Evolutionary conservation across 2,888 invertebrate genomes (phyloP), one percentile per base, ranked within the genome.

Genomic region (Leucoptera coffeella): DNA sequence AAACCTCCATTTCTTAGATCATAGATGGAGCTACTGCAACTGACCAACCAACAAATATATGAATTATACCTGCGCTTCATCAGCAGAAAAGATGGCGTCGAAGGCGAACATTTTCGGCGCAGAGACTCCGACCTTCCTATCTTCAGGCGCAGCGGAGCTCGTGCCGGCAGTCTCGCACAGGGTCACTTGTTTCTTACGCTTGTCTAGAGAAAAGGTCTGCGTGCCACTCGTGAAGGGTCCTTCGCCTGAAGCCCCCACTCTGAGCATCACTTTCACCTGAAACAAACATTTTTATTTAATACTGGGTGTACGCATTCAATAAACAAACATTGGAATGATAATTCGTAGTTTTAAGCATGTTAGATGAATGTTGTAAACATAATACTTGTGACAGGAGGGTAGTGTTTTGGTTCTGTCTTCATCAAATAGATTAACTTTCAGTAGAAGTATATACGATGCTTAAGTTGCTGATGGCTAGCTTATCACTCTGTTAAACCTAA

Each of bases 41-140:
- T n/a, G n/a, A n/a, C n/a, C n/a, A 17, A 17, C 9, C 6, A 17
- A 17, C 17, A 17, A 17, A 6, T 17, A 7, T 9, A 7, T 9
- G 6, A 17, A 12, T 4, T 4, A 35, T 50, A 87, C 94, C 85
- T 94, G 89, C 26, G 91, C 82, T 52, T 94, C 93, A 43, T 94
- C 93, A 37, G 86, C 85, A 1, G 90, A 86, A 59, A 93, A 94
- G 34, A 96, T 85, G 34, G 91, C 89, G 51, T 96, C 96, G 51
- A 95, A 95, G 10, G 93, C 93, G 58, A 95, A 96, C 92, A 95
- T 94, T 67, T 95, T 96, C 1, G 96, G 95, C 0, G 94, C 93
- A 0, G 90, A 86, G n/a, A 92, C 89, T 34, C 88, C 89, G 6
- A 89, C 85, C 35, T 86, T 78, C 32, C 91, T 69, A 47, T 90